These are phyloP conservation scores for Steinernema feltiae DNA, from an alignment of 1,140 invertebrate genomes.

Conservation along the genomic window DNA sequence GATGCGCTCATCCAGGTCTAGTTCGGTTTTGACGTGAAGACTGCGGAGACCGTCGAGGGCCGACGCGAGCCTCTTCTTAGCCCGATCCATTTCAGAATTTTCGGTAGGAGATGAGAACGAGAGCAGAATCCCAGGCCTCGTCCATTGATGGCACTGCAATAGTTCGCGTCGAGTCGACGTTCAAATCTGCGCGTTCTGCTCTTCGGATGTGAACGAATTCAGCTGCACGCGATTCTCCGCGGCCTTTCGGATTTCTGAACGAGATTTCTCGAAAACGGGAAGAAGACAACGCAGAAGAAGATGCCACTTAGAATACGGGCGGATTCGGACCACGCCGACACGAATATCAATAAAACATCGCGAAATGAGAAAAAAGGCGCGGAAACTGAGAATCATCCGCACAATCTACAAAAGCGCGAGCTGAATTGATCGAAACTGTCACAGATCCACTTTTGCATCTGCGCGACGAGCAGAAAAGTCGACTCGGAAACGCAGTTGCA, in stretches of 20 bases:
- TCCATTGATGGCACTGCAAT: background rate
- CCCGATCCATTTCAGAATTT: conserved; percentile 15
- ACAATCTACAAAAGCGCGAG: no score
- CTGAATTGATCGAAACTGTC: no score
- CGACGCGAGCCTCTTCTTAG: conserved; percentile 37
- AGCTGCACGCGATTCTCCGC: conserved; percentile 12
- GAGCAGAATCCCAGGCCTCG: background rate
- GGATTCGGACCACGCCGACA: background rate
- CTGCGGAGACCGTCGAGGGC: conserved; percentile 46
- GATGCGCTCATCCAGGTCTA: conserved; percentile 45
- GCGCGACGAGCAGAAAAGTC: background rate
- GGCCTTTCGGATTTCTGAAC: conserved; percentile 18
- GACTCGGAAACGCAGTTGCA: background rate
- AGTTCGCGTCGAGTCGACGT: background rate
- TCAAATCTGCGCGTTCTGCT: background rate
- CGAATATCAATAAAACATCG: background rate
- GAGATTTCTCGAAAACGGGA: conserved; percentile 13
- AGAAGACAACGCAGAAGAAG: background rate
- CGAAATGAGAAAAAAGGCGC: background rate
- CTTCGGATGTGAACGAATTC: background rate
- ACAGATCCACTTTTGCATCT: no score
- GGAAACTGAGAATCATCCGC: no score
- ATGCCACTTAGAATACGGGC: background rate
- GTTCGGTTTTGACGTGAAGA: conserved; percentile 39
- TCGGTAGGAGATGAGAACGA: background rate